Percentiles rank a stretch among this genome's conserved stretches.
Conservation (phyloP, 2,888 invertebrate genomes). For the Parasteatoda lunata region DNA sequence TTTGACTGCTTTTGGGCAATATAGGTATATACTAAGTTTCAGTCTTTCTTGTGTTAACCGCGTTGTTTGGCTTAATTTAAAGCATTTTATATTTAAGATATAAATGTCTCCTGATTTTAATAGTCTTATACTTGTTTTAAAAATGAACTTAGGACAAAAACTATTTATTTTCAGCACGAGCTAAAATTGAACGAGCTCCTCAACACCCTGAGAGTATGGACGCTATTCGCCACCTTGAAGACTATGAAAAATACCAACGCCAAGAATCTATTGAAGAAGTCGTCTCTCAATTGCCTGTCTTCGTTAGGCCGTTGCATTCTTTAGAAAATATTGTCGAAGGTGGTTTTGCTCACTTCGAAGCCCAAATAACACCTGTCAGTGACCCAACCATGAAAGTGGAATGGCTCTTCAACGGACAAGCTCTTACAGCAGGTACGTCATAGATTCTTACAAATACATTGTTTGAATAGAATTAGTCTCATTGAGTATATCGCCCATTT, state of each 20-base stretch:
- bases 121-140: no score
- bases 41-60: no score
- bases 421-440: constrained; percentile 89
- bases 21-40: no score
- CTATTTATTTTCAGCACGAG: constrained; percentile 78
- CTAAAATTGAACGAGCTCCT: constrained; percentile 88
- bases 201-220: constrained; percentile 94
- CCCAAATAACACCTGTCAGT: constrained; percentile 91
- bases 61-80: no score
- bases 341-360: constrained; percentile 93
- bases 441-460: neutral
- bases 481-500: neutral
- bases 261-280: constrained; percentile 82
- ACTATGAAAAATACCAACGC: constrained; percentile 83
- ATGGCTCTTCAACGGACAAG: constrained; percentile 86
- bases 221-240: constrained; percentile 91
- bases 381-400: constrained; percentile 95
- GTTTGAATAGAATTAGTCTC: neutral
- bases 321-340: constrained; percentile 91
- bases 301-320: constrained; percentile 90
- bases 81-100: no score
- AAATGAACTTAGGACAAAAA: no score
- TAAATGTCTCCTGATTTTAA: no score
- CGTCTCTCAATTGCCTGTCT: constrained; percentile 81
- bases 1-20: no score